phyloP scores from a whole-genome alignment of 2,888 invertebrate genomes.

The Endomychus coccineus region DNA sequence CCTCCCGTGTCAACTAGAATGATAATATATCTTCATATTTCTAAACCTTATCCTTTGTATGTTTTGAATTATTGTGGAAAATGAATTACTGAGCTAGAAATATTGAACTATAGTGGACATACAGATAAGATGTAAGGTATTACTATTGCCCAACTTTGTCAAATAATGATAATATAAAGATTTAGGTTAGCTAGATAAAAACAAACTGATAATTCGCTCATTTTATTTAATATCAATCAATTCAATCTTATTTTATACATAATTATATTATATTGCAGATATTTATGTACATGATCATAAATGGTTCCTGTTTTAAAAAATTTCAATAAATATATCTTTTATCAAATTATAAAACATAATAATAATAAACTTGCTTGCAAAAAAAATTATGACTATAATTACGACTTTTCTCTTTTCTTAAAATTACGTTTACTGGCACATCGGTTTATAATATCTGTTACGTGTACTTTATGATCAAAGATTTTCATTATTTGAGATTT shows the following conservation, averaged over 20 bases:
- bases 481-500: slow-evolving; percentile 81
- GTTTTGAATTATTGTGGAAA: too few species aligned
- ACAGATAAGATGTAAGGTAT: too few species aligned
- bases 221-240: too few species aligned
- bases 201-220: too few species aligned
- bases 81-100: too few species aligned
- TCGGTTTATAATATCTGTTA: slow-evolving; percentile 81
- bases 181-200: too few species aligned
- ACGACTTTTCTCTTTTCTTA: slow-evolving; percentile 77
- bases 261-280: slow-evolving; percentile 12
- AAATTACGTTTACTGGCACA: slow-evolving; percentile 88
- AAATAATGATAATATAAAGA: too few species aligned
- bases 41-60: too few species aligned
- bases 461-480: slow-evolving; percentile 83
- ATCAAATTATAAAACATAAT: slow-evolving; percentile 12
- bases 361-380: slow-evolving; percentile 11
- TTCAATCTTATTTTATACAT: slow-evolving; percentile 10
- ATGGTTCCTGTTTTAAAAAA: slow-evolving; percentile 15
- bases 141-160: too few species aligned
- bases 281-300: slow-evolving; percentile 13
- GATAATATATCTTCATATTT: too few species aligned
- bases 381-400: slow-evolving; percentile 19
- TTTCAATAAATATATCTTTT: slow-evolving; percentile 16
- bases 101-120: too few species aligned
- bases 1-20: too few species aligned